phyloP scores from a whole-genome alignment of 2,797 vertebrate species.

The Lithobates sylvaticus region DNA sequence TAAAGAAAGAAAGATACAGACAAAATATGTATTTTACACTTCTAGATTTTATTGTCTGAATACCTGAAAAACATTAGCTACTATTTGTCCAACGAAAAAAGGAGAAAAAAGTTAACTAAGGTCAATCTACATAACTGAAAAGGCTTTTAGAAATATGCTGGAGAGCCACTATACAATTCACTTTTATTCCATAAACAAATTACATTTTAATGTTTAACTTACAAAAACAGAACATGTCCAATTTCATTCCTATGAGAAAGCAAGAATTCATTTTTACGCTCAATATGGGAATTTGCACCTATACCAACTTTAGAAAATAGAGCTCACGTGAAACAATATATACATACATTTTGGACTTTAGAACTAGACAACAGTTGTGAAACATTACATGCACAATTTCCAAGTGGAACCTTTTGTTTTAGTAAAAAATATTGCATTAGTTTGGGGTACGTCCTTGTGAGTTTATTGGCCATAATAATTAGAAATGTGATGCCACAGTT shows the following conservation, averaged over 20 bases:
- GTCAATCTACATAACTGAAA: neutral
- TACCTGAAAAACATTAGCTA: neutral
- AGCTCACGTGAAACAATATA: neutral
- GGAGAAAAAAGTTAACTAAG: too few species aligned
- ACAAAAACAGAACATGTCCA: constrained; percentile 35
- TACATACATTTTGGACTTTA: neutral
- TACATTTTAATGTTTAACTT: constrained; percentile 25
- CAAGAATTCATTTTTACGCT: constrained; percentile 12
- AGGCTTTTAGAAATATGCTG: neutral
- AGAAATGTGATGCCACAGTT: neutral
- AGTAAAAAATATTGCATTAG: neutral
- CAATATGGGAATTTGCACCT: neutral
- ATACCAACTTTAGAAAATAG: neutral
- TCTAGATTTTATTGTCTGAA: neutral
- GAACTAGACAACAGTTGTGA: neutral
- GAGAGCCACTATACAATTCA: constrained; percentile 3
- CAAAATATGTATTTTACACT: neutral
- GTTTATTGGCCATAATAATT: neutral
- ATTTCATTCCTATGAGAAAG: neutral
- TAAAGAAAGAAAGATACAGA: neutral
- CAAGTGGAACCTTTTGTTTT: neutral
- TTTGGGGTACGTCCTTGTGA: neutral
- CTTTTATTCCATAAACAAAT: neutral
- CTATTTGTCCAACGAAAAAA: neutral
- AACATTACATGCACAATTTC: neutral